These are phyloP conservation scores for Cheilosia pagana DNA, from an alignment of 2,888 invertebrate genomes.

Conservation along the genomic window DNA sequence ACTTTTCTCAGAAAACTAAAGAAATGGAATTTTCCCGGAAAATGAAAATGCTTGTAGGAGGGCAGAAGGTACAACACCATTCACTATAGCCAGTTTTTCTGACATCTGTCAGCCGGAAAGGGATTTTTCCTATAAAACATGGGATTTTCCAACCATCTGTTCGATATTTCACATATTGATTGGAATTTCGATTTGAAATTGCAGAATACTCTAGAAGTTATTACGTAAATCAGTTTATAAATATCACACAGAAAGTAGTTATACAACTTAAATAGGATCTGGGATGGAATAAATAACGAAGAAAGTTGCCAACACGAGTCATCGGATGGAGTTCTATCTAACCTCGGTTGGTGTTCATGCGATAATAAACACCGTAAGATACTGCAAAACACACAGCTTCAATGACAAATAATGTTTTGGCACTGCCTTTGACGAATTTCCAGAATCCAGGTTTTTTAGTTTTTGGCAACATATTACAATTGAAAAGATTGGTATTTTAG, in stretches of 20 bases:
- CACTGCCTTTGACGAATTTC: conserved; percentile 85
- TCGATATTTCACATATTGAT: conserved; percentile 13
- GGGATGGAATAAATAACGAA: background rate
- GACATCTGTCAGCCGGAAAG: conserved; percentile 55
- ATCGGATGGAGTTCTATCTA: conserved; percentile 76
- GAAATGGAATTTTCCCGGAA: conserved; percentile 11
- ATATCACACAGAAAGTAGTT: background rate
- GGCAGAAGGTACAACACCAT: conserved; percentile 3
- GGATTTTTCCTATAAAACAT: conserved; percentile 34
- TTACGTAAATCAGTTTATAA: conserved; percentile 39
- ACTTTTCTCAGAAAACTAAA: conserved; percentile 9
- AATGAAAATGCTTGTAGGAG: conserved; percentile 14
- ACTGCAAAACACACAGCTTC: conserved; percentile 86
- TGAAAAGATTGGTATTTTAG: background rate
- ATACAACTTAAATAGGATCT: conserved; percentile 14
- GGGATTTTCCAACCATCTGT: conserved; percentile 53
- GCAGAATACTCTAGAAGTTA: conserved; percentile 9
- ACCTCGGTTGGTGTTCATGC: conserved; percentile 90
- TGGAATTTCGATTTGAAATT: conserved; percentile 4
- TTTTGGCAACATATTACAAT: conserved; percentile 86
- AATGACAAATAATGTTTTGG: conserved; percentile 85
- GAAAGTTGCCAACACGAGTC: conserved; percentile 3
- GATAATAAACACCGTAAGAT: conserved; percentile 87
- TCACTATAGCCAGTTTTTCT: conserved; percentile 43
- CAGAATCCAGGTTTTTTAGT: conserved; percentile 85